Conservation (phyloP, 2,113 vertebrate genomes). For the Hyla sarda region DNA sequence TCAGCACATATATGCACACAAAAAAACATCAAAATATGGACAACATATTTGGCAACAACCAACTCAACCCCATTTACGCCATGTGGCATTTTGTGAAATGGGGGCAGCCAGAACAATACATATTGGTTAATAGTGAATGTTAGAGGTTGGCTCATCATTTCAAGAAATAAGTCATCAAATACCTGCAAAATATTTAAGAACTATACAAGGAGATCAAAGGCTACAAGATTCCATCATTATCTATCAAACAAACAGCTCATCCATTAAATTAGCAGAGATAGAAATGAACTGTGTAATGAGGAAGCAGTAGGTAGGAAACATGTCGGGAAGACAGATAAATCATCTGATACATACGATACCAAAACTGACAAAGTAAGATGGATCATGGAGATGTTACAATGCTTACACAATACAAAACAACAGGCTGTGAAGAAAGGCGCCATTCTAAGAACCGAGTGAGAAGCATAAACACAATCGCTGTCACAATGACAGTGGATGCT, state of each 20-base stretch:
- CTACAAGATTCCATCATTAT: constrained; percentile 13
- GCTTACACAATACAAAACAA: constrained; percentile 39
- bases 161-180: background rate
- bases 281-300: constrained; percentile 41
- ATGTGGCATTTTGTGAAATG: too few species aligned
- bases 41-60: too few species aligned
- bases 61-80: too few species aligned
- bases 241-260: constrained; percentile 36
- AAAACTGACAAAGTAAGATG: constrained; percentile 42
- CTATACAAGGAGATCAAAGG: constrained; percentile 23
- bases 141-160: background rate
- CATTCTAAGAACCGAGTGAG: background rate
- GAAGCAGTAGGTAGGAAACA: constrained; percentile 28
- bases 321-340: constrained; percentile 40
- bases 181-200: constrained; percentile 17
- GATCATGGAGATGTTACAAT: constrained; percentile 32
- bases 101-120: too few species aligned
- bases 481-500: constrained; percentile 32
- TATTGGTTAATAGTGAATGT: background rate
- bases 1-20: too few species aligned
- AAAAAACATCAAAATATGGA: too few species aligned
- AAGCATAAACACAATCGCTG: constrained; percentile 32
- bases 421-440: background rate
- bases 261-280: constrained; percentile 27
- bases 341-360: constrained; percentile 13